Conservation (phyloP, 2,113 vertebrate genomes). For the Phasianus colchicus region DNA sequence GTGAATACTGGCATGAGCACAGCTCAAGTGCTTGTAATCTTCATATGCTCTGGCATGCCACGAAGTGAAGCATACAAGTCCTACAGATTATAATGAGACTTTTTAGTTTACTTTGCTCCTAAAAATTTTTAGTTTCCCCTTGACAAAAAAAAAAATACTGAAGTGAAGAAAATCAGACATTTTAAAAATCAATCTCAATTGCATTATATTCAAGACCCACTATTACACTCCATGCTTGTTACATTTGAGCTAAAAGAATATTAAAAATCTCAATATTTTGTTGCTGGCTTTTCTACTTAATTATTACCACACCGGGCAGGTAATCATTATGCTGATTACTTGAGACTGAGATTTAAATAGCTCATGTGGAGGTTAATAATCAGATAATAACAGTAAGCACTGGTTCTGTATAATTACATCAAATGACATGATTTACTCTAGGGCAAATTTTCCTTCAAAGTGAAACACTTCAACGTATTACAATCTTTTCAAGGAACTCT, state of each 20-base stretch:
- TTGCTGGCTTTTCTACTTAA: slow-evolving; percentile 44
- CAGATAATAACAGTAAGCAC: slow-evolving; percentile 33
- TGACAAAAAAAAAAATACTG: background rate
- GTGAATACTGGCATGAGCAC: rapidly evolving
- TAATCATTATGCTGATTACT: slow-evolving; percentile 58
- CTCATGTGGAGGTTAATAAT: slow-evolving; percentile 54
- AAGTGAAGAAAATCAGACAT: background rate
- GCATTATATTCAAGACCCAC: background rate
- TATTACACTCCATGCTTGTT: background rate
- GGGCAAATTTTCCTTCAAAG: background rate
- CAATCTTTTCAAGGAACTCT: background rate
- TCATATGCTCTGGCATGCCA: background rate
- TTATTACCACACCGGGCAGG: slow-evolving; percentile 53
- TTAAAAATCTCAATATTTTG: slow-evolving; percentile 47
- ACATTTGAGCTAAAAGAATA: background rate
- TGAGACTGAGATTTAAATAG: slow-evolving; percentile 43
- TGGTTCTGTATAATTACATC: slow-evolving; percentile 43
- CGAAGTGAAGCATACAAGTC: background rate
- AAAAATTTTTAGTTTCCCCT: background rate
- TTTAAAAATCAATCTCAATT: slow-evolving; percentile 36
- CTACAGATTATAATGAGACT: background rate
- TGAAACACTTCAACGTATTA: background rate
- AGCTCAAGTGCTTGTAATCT: too few species aligned
- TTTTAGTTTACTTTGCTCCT: background rate
- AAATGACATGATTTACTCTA: slow-evolving; percentile 48